Evolutionary conservation across 2,113 vertebrate species (phyloP).

Genomic region (Tachycineta bicolor): DNA sequence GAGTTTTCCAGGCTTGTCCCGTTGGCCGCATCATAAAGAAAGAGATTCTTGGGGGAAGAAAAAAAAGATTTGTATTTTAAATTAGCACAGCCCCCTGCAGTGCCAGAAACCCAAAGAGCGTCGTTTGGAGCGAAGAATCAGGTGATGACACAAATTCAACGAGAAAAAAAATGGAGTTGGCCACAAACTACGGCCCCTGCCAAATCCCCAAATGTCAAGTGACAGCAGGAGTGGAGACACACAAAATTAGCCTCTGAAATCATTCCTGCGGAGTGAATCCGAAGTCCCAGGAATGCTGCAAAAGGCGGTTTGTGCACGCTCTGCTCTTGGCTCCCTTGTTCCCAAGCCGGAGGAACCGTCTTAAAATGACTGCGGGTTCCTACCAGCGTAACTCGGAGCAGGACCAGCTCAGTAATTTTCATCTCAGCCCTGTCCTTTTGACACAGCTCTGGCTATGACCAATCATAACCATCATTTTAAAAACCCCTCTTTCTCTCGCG

Average conservation of each 20-base stretch:
- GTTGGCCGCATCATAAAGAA: not conserved
- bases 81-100: slow-evolving; percentile 29
- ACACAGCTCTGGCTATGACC: not conserved
- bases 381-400: not conserved
- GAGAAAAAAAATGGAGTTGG: slow-evolving; percentile 9
- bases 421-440: slow-evolving; percentile 24
- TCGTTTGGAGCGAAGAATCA: slow-evolving; percentile 21
- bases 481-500: not conserved
- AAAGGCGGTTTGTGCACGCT: not conserved
- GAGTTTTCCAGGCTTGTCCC: not conserved
- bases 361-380: slow-evolving; percentile 21
- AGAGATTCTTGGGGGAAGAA: slow-evolving; percentile 1
- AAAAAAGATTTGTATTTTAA: slow-evolving; percentile 19
- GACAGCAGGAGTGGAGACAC: slow-evolving; percentile 63
- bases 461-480: not conserved
- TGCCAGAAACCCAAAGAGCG: slow-evolving; percentile 35
- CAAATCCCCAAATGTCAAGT: slow-evolving; percentile 59
- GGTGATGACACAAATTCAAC: slow-evolving; percentile 56
- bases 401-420: not conserved
- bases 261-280: slow-evolving; percentile 6
- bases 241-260: slow-evolving; percentile 44
- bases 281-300: slow-evolving; percentile 23
- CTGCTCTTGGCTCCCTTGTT: not conserved
- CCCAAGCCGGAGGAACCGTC: not conserved
- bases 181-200: not conserved